phyloP scores from a whole-genome alignment of 2,797 vertebrate species.

The Pteronotus mesoamericanus region DNA sequence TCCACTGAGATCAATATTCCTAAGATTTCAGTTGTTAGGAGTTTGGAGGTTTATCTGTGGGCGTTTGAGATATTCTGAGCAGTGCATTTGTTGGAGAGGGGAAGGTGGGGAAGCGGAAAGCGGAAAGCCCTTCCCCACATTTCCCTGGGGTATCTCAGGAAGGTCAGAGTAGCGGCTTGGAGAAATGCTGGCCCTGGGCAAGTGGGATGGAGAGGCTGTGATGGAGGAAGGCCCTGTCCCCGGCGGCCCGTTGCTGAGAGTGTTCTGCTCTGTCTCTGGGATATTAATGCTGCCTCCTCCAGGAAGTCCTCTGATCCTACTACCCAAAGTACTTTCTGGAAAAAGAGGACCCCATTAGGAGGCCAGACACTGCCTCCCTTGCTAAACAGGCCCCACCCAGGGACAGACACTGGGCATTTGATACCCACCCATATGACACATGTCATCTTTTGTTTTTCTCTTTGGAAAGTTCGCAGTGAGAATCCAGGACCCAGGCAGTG shows the following conservation, averaged over 20 bases:
- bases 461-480: background rate
- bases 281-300: background rate
- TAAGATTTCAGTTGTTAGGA: background rate
- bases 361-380: background rate
- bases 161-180: background rate
- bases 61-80: background rate
- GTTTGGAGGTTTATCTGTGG: background rate
- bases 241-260: background rate
- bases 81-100: background rate
- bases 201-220: background rate
- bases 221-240: background rate
- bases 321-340: background rate
- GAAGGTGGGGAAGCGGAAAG: background rate
- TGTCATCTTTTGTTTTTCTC: background rate
- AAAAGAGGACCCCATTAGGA: background rate
- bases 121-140: background rate
- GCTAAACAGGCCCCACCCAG: background rate
- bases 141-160: background rate
- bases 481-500: background rate
- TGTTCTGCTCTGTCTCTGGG: background rate
- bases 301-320: background rate
- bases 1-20: background rate
- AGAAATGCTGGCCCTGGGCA: background rate
- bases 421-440: background rate
- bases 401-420: background rate